phyloP scores from a whole-genome alignment of 2,113 vertebrate genomes.

The Eulemur macaco region DNA sequence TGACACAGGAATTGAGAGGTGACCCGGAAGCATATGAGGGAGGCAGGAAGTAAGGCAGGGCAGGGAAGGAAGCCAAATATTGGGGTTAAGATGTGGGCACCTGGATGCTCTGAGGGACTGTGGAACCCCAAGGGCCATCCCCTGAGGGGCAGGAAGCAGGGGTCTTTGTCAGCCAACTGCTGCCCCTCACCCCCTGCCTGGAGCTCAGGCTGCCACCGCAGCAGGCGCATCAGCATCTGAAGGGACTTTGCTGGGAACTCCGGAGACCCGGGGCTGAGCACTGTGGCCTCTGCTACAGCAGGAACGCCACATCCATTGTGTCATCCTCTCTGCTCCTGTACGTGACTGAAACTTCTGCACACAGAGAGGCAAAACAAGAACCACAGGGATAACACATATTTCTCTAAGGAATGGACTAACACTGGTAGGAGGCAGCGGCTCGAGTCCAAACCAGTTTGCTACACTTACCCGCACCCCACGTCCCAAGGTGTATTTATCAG shows the following conservation, averaged over 20 bases:
- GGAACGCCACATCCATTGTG: not conserved
- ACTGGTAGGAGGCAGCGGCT: not conserved
- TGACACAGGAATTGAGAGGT: not conserved
- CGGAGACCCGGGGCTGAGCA: not conserved
- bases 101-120: not conserved
- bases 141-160: not conserved
- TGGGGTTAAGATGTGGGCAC: not conserved
- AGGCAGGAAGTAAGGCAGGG: not conserved
- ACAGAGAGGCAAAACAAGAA: not conserved
- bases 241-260: no score
- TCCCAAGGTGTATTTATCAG: not conserved
- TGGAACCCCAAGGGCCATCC: not conserved
- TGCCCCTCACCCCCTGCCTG: not conserved
- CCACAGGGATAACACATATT: not conserved
- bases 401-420: not conserved
- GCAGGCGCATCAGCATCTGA: no score
- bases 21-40: not conserved
- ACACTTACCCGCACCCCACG: accelerated
- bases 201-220: no score
- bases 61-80: not conserved
- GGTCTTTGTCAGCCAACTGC: not conserved
- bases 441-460: not conserved
- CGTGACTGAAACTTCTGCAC: not conserved
- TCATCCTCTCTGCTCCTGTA: not conserved
- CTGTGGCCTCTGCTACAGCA: not conserved